A percentile compares a stretch with the other conserved stretches of the same genome.
Evolutionary conservation across 2,113 vertebrate species (phyloP).

Genomic region (Hippopotamus amphibius): DNA sequence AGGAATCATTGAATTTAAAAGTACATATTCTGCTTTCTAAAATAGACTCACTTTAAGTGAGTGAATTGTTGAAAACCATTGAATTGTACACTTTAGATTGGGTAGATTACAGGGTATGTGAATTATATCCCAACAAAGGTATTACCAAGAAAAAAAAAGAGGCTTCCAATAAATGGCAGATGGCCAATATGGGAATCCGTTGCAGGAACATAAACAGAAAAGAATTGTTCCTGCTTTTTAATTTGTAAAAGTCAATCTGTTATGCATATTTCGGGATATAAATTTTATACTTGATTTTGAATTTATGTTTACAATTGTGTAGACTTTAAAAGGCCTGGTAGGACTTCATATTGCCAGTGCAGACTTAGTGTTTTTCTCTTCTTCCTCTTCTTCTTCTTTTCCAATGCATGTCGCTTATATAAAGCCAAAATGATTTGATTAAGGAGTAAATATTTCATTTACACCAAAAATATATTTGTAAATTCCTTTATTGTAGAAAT

Average conservation of each 20-base stretch:
- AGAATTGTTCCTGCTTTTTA: background rate
- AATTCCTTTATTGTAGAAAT: background rate
- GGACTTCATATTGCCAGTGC: background rate
- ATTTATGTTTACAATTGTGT: background rate
- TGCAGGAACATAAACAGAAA: background rate
- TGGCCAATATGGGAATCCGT: background rate
- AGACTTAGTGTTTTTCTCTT: background rate
- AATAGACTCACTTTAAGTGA: background rate
- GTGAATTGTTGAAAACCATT: background rate
- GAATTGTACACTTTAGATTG: background rate
- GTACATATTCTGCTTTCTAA: background rate
- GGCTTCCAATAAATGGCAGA: background rate
- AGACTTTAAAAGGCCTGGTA: background rate
- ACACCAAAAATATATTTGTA: background rate
- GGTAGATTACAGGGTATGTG: background rate
- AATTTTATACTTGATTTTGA: background rate
- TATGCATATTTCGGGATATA: background rate
- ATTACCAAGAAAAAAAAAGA: background rate
- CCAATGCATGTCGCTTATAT: background rate
- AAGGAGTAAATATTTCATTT: background rate
- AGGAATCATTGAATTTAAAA: background rate
- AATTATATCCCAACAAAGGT: background rate
- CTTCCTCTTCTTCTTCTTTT: background rate
- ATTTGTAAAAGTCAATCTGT: background rate
- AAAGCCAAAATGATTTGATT: background rate